Evolutionary conservation across 2,888 invertebrate species (phyloP), one percentile per base, ranked within the genome.

Genomic region (Pammene aurita): DNA sequence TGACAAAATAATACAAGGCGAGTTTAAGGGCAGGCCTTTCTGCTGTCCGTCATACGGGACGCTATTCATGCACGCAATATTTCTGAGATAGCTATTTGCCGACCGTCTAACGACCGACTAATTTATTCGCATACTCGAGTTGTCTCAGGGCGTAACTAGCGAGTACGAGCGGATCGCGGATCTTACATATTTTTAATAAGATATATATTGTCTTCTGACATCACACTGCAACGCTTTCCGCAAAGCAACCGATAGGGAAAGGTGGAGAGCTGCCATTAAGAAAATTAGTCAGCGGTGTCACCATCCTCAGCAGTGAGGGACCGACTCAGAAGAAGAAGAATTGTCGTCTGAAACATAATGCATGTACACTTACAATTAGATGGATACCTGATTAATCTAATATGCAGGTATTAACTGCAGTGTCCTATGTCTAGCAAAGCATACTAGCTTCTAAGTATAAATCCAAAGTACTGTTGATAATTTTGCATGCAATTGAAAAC

Each of bases 1-100:
- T 92, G 92, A 92, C 92, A 92, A 92, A 92, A 92, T 92, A 92
- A 92, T 92, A 91, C 92, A 88, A 89, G 89, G 86, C 84, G 89
- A 88, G 84, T 89, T 86, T 89, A 90, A 90, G 88, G 87, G 88
- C 86, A 84, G 84, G 83, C 92, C 92, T 92, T 92, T 92, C 87
- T 91, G 89, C 92, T 92, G 92, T 92, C 92, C 86, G 84, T 92
- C 92, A 92, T 92, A 90, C 83, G 86, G 89, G 83, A 79, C 83
- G 86, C 91, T 89, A 90, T 91, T 89, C 89, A 89, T 89, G 88
- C 87, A 87, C 85, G 83, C 89, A 88, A 91, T 92, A 90, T 89
- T 91, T 91, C 83, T 87, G 87, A 85, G 86, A 88, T 85, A 65
- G 69, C 69, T 69, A 83, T 87, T 86, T 82, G 84, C 87, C 84